These are phyloP conservation scores for Drosophila nigrodunni DNA, from an alignment of 1,140 invertebrate species.

Conservation along the genomic window DNA sequence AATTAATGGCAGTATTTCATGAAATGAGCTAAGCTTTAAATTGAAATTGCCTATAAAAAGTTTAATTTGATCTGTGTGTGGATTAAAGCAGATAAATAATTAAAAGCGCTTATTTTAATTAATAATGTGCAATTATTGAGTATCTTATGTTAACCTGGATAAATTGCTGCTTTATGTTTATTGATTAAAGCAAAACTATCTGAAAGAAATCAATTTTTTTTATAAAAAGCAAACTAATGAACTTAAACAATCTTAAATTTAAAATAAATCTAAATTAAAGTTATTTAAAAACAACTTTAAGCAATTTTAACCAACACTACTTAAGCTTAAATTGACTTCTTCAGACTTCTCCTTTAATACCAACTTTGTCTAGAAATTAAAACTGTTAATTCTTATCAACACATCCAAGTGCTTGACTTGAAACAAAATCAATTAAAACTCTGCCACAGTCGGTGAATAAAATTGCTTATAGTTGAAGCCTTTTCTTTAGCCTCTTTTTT, in stretches of 20 bases:
- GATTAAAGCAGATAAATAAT: background rate
- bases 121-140: background rate
- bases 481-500: background rate
- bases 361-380: background rate
- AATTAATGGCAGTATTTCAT: conserved; percentile 12
- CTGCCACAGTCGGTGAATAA: background rate
- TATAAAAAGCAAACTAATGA: too few relatives aligned
- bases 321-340: background rate
- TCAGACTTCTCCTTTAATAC: background rate
- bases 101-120: background rate
- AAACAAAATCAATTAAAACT: conserved; percentile 19
- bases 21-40: conserved; percentile 13
- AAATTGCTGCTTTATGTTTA: too few relatives aligned
- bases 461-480: conserved; percentile 15
- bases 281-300: too few relatives aligned
- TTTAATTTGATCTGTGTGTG: background rate
- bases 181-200: too few relatives aligned
- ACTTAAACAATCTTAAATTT: too few relatives aligned
- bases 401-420: conserved; percentile 1
- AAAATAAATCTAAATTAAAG: too few relatives aligned
- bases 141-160: background rate
- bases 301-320: too few relatives aligned
- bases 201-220: too few relatives aligned
- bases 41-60: background rate
- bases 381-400: conserved; percentile 11